phyloP scores from a whole-genome alignment of 2,888 invertebrate genomes.

The Chromoteleia sp. region DNA sequence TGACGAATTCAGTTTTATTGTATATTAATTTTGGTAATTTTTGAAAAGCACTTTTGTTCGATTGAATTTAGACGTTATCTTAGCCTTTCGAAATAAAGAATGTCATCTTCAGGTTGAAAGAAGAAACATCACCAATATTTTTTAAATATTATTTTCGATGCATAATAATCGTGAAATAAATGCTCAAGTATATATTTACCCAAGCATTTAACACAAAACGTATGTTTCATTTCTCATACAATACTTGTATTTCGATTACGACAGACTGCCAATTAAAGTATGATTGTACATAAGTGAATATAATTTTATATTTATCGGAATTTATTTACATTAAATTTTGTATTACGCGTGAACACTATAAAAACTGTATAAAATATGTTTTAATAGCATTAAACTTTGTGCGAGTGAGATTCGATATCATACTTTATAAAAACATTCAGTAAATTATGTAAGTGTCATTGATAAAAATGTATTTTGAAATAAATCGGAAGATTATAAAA shows the following conservation, averaged over 20 bases:
- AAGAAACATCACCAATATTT: no score
- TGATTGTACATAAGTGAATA: constrained; percentile 81
- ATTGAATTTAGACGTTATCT: no score
- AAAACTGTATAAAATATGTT: constrained; percentile 42
- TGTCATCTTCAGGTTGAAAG: no score
- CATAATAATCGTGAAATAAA: constrained; percentile 2
- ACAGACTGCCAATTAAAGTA: constrained; percentile 69
- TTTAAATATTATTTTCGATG: no score
- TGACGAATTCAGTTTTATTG: no score
- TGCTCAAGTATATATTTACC: constrained; percentile 14
- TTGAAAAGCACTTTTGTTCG: no score
- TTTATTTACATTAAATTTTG: constrained; percentile 74
- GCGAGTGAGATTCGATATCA: constrained; percentile 12
- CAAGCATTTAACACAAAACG: constrained; percentile 3
- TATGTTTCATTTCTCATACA: not conserved
- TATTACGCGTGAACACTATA: constrained; percentile 35
- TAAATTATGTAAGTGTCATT: not conserved
- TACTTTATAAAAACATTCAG: not conserved
- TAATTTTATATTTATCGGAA: constrained; percentile 79
- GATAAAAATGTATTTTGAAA: not conserved
- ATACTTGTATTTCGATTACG: constrained; percentile 58
- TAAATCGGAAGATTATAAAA: constrained; percentile 5
- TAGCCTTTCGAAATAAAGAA: no score
- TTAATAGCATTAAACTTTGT: constrained; percentile 25
- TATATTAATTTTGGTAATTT: no score